Percentiles rank a stretch among this genome's conserved stretches.
These are phyloP conservation scores for Bugula neritina DNA, from an alignment of 2,888 invertebrate species.

Conservation along the genomic window DNA sequence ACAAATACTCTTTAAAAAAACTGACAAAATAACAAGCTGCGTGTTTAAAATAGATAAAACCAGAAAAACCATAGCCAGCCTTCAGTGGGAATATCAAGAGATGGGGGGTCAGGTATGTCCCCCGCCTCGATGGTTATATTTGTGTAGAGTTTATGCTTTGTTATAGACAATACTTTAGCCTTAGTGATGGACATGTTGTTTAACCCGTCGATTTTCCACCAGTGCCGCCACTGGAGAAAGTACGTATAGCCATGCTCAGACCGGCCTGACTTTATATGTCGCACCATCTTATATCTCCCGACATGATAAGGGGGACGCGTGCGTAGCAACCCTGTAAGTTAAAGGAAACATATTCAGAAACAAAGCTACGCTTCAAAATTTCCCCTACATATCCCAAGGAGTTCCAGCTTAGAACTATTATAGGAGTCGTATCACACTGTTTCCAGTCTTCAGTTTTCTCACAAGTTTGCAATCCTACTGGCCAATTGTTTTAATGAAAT, in stretches of 20 bases:
- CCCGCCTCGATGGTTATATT: slow-evolving; percentile 56
- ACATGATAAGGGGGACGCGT: slow-evolving; percentile 56
- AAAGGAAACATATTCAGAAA: slow-evolving; percentile 24
- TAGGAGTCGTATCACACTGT: no score
- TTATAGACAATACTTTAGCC: slow-evolving; percentile 47
- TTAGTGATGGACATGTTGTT: slow-evolving; percentile 49
- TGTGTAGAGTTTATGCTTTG: slow-evolving; percentile 52
- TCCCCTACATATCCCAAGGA: no score
- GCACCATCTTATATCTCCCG: slow-evolving; percentile 51
- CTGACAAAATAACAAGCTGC: no score
- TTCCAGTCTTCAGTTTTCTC: no score
- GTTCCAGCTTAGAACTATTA: no score
- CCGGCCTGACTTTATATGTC: slow-evolving; percentile 43
- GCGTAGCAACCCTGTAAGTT: slow-evolving; percentile 50
- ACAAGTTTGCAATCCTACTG: no score
- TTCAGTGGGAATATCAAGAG: neutral
- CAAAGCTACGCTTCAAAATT: no score
- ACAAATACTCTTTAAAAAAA: no score
- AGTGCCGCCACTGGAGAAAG: slow-evolving; percentile 41
- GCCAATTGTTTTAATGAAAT: no score
- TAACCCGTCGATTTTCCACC: slow-evolving; percentile 54
- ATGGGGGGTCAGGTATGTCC: slow-evolving; percentile 38
- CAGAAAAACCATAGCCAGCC: slow-evolving; percentile 21
- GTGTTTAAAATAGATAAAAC: slow-evolving; percentile 12
- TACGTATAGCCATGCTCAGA: slow-evolving; percentile 39